Evolutionary conservation across 2,888 invertebrate genomes (phyloP), one percentile per base, ranked within the genome.

Genomic region (Pyrrhia umbra): DNA sequence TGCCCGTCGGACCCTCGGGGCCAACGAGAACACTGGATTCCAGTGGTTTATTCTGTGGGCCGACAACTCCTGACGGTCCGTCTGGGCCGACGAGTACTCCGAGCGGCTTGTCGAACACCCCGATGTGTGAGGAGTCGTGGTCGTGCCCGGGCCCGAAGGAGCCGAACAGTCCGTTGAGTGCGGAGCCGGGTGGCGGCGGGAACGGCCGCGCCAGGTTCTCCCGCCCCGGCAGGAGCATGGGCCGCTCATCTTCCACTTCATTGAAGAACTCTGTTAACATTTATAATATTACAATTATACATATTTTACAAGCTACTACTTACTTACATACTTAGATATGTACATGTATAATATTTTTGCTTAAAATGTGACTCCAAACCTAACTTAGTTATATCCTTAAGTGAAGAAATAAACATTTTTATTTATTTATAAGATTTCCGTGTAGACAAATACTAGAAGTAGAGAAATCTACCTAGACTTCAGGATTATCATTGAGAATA

Each of bases 161-260:
- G 0, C 79, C 81, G 58, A 81, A 84, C 21, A 68, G 68, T 0
- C 77, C 83, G 37, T 68, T 73, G 43, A 54, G 46, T 0, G 52
- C 77, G 8, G 69, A 61, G 39, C 62, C 64, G 15, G 81, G 85
- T 15, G 78, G 86, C 39, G 73, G 85, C 10, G 79, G 88, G 82
- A 83, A 90, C 25, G 73, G 89, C 20, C 80, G 87, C 46, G 78
- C 82, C 13, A 68, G 43, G 52, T 68, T 81, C n/a, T 81, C 82
- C 2, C 79, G 84, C 0, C 85, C 85, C 0, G 92, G 91, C 20
- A 87, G 77, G 27, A 92, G 75, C 66, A 85, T 81, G 0, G 88
- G 89, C 0, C 91, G 87, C 58, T 91, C 91, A 37, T 92, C 90
- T 6, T 91, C 90, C 23, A 92, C 80, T 62, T 93, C 93, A 66